phyloP scores from a whole-genome alignment of 2,113 vertebrate genomes.

The Perca schrenkii region DNA sequence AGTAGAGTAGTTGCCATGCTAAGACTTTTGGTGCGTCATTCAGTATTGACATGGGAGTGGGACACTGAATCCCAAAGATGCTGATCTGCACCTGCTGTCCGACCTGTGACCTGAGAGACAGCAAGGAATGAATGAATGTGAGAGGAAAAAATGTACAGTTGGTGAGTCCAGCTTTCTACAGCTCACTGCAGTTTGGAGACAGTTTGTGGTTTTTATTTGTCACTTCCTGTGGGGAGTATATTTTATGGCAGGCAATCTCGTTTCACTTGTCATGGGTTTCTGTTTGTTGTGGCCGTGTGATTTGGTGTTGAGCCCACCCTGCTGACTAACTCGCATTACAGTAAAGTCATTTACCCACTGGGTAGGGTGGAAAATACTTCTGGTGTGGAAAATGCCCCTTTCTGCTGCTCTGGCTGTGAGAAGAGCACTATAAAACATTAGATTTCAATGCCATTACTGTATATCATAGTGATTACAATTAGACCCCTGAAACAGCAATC shows the following conservation, averaged over 20 bases:
- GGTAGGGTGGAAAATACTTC: neutral
- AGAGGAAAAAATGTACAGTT: neutral
- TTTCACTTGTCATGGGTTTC: neutral
- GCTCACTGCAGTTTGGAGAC: neutral
- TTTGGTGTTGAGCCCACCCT: neutral
- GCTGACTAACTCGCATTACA: neutral
- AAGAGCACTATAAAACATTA: too few relatives aligned
- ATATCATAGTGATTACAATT: neutral
- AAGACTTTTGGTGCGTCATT: too few relatives aligned
- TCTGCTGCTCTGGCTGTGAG: neutral
- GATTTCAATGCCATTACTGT: neutral
- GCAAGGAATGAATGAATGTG: too few relatives aligned
- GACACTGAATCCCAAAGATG: neutral
- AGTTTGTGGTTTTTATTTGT: slow-evolving; percentile 29
- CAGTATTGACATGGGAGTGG: too few relatives aligned
- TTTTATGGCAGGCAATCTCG: slow-evolving; percentile 5
- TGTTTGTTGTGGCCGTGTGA: slow-evolving; percentile 9
- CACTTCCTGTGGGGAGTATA: slow-evolving; percentile 19
- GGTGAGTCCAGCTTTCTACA: slow-evolving; percentile 28
- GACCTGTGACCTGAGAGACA: neutral
- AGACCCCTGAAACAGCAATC: too few relatives aligned
- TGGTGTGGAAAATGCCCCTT: too few relatives aligned
- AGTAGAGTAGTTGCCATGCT: too few relatives aligned
- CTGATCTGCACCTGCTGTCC: neutral
- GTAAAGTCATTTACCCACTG: neutral